Evolutionary conservation across 2,888 invertebrate genomes (phyloP).

Genomic region (Agriopis leucophaearia): DNA sequence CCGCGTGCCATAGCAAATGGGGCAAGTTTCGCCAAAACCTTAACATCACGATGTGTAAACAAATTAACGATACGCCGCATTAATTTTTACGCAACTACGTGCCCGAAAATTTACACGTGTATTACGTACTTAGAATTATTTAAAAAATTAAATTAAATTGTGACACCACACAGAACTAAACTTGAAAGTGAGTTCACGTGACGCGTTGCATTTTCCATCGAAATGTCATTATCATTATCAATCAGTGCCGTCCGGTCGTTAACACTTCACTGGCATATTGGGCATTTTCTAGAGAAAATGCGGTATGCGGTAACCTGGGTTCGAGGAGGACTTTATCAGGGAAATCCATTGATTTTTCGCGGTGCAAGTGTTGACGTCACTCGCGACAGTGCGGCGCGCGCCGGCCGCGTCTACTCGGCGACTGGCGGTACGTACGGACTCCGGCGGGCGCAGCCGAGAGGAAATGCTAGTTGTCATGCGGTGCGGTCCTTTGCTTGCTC

Average conservation of each 20-base stretch:
- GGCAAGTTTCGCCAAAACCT: slow-evolving; percentile 16
- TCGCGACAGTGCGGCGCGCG: slow-evolving; percentile 80
- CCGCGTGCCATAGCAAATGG: slow-evolving; percentile 17
- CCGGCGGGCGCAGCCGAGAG: slow-evolving; percentile 64
- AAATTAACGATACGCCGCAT: slow-evolving; percentile 34
- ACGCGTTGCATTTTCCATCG: slow-evolving; percentile 63
- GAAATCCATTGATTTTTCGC: slow-evolving; percentile 84
- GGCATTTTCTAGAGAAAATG: slow-evolving; percentile 83
- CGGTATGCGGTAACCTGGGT: slow-evolving; percentile 82
- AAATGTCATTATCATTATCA: slow-evolving; percentile 57
- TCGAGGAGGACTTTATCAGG: slow-evolving; percentile 59
- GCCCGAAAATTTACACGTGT: slow-evolving; percentile 21
- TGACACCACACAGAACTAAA: slow-evolving; percentile 78
- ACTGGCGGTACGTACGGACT: slow-evolving; percentile 62
- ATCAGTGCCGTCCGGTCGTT: slow-evolving; percentile 55
- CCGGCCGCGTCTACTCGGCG: slow-evolving; percentile 80
- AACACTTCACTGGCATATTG: slow-evolving; percentile 80
- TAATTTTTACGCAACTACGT: slow-evolving; percentile 31
- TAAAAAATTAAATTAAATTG: slow-evolving; percentile 66
- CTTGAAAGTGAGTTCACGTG: slow-evolving; percentile 77
- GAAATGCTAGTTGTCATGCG: slow-evolving; percentile 80
- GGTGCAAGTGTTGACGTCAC: slow-evolving; percentile 78
- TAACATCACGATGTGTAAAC: slow-evolving; percentile 15
- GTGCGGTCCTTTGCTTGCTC: slow-evolving; percentile 71
- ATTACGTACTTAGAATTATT: slow-evolving; percentile 30